These are phyloP conservation scores for Coboldia fuscipes DNA, from an alignment of 1,140 invertebrate genomes.

Conservation along the genomic window DNA sequence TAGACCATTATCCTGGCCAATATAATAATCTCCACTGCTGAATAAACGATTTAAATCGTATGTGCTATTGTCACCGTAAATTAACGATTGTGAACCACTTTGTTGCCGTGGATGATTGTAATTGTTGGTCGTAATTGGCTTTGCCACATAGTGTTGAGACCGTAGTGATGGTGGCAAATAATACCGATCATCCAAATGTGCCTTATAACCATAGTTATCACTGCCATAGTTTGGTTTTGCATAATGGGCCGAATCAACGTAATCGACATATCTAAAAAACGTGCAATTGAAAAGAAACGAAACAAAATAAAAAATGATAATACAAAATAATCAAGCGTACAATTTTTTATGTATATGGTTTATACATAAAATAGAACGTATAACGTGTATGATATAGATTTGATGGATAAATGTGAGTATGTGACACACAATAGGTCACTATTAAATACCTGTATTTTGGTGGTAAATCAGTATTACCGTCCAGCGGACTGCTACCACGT, in stretches of 20 bases:
- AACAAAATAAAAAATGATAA: too few species aligned
- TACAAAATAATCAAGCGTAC: background rate
- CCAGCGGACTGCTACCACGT: conserved; percentile 32
- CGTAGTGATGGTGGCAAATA: background rate
- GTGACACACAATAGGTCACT: too few species aligned
- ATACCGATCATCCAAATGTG: conserved; percentile 39
- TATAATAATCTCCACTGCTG: background rate
- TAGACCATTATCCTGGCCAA: background rate
- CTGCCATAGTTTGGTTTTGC: conserved; percentile 34
- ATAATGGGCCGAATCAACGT: conserved; percentile 32
- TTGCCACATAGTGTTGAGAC: background rate
- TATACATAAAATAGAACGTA: background rate
- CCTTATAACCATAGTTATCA: conserved; percentile 55
- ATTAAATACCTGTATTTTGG: conserved; percentile 27
- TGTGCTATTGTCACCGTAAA: too few species aligned
- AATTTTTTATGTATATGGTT: background rate
- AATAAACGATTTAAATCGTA: too few species aligned
- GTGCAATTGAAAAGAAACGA: too few species aligned
- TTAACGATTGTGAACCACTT: too few species aligned
- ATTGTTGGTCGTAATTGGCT: background rate
- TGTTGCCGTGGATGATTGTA: background rate
- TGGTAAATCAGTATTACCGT: conserved; percentile 35
- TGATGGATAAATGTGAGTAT: conserved; percentile 35
- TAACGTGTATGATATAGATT: background rate
- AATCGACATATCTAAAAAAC: too few species aligned